phyloP scores from a whole-genome alignment of 2,888 invertebrate species.

The Stictocephala bisonia region DNA sequence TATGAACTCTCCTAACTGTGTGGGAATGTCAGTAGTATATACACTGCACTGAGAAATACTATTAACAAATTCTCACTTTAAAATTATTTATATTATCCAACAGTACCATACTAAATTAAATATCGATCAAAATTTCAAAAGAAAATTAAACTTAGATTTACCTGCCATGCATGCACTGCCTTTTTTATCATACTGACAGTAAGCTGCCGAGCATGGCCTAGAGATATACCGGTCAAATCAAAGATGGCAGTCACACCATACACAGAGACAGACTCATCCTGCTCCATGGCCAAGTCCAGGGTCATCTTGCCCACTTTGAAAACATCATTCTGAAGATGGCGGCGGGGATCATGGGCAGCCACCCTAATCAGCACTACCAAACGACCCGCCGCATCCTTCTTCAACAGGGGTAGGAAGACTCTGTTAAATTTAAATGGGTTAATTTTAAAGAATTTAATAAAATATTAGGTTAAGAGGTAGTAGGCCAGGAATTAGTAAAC shows the following conservation, averaged over 20 bases:
- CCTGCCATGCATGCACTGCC: constrained; percentile 74
- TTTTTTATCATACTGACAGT: constrained; percentile 70
- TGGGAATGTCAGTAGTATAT: too few relatives aligned
- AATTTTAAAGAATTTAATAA: too few relatives aligned
- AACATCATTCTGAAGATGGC: constrained; percentile 70
- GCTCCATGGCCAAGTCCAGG: constrained; percentile 69
- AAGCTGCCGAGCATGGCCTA: constrained; percentile 71
- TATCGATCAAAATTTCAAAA: neutral
- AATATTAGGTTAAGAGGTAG: too few relatives aligned
- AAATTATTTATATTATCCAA: too few relatives aligned
- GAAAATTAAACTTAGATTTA: constrained; percentile 37
- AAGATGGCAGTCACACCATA: constrained; percentile 72
- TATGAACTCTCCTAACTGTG: too few relatives aligned
- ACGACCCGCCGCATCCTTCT: constrained; percentile 67
- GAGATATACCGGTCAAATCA: constrained; percentile 70
- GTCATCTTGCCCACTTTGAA: constrained; percentile 73
- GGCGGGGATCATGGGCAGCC: constrained; percentile 70
- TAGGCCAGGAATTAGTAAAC: too few relatives aligned
- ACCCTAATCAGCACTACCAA: constrained; percentile 72
- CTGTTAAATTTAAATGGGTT: too few relatives aligned
- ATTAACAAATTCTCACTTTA: too few relatives aligned
- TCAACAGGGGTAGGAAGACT: constrained; percentile 70
- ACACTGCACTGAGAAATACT: constrained; percentile 47
- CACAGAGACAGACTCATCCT: constrained; percentile 67
- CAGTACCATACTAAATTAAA: too few relatives aligned